Conservation (phyloP, 2,113 vertebrate species). For the Chlorodrepanis virens region DNA sequence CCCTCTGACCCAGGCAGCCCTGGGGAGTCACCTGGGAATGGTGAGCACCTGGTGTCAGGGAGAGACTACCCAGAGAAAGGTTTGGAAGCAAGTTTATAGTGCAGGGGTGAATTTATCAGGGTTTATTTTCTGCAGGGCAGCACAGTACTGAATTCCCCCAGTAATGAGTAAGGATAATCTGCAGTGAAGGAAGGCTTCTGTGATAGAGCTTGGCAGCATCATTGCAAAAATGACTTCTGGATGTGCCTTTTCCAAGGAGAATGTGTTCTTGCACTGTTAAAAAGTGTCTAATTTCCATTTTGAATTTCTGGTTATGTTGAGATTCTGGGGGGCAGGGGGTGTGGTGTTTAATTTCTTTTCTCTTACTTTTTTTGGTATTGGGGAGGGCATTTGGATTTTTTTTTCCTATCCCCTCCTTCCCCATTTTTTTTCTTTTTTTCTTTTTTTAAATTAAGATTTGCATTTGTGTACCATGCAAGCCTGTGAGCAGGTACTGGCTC, state of each 20-base stretch:
- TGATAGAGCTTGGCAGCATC: background rate
- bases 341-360: background rate
- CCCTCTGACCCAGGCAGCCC: background rate
- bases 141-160: background rate
- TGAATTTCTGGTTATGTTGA: background rate
- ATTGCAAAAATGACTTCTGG: background rate
- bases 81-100: background rate
- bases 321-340: background rate
- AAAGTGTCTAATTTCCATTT: background rate
- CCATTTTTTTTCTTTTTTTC: accelerated
- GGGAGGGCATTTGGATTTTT: background rate
- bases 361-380: background rate
- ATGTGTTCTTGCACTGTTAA: background rate
- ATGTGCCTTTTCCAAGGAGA: background rate
- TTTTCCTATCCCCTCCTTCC: accelerated
- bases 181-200: background rate
- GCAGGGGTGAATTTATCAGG: background rate
- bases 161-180: background rate
- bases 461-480: background rate
- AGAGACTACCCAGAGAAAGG: background rate
- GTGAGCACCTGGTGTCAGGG: background rate
- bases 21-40: background rate
- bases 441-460: background rate
- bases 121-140: background rate
- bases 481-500: background rate